Percentiles rank a stretch among this genome's conserved stretches.
Conservation (phyloP, 2,888 invertebrate species). For the Heliconius ethilla region DNA sequence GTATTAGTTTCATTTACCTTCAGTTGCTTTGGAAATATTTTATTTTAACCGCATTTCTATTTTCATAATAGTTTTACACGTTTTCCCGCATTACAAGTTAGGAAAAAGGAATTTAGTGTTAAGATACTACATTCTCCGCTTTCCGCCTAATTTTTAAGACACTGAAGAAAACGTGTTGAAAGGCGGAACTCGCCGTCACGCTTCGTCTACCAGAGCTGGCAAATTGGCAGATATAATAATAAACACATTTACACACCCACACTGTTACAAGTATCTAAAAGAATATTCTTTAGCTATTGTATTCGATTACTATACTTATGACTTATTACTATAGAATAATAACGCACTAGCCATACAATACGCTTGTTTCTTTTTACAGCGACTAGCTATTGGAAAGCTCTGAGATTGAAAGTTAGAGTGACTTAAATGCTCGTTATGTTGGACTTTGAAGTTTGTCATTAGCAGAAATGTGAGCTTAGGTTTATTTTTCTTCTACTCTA, state of each 20-base stretch:
- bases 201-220: too few species aligned
- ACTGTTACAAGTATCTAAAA: neutral
- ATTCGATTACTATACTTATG: neutral
- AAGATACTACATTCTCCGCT: too few species aligned
- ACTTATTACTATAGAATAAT: too few species aligned
- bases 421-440: constrained; percentile 26
- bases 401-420: constrained; percentile 20
- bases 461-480: neutral
- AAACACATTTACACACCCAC: too few species aligned
- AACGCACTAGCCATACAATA: constrained; percentile 10
- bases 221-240: too few species aligned
- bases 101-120: too few species aligned
- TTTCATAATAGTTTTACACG: too few species aligned
- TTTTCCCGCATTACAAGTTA: too few species aligned
- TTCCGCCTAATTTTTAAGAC: too few species aligned
- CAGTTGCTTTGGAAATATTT: neutral
- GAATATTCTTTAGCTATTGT: neutral
- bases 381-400: constrained; percentile 10
- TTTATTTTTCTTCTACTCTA: neutral
- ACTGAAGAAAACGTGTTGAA: too few species aligned
- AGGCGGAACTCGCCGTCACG: too few species aligned
- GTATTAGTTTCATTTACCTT: neutral
- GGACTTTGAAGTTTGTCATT: constrained; percentile 22
- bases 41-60: too few species aligned
- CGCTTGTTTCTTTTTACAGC: constrained; percentile 11